Percentiles rank a stretch among this genome's conserved stretches.
These are phyloP conservation scores for Cassiopea xamachana DNA, from an alignment of 30 jellyfish, hydroid and myxozoan species.

Conservation along the genomic window DNA sequence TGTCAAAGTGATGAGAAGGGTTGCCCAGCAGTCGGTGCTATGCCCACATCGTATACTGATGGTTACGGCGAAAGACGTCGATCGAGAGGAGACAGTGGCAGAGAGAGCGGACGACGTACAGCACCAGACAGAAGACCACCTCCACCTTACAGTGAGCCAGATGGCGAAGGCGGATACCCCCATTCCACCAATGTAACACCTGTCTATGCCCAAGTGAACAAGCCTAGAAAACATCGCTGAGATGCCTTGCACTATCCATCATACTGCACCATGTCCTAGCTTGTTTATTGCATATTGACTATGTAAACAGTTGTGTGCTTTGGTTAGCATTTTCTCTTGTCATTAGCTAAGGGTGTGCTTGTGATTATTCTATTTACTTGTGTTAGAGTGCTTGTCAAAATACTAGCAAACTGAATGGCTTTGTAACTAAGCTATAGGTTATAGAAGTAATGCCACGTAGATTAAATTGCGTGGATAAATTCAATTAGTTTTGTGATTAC, in stretches of 20 bases:
- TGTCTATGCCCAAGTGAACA: conserved; percentile 64
- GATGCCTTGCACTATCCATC: background rate
- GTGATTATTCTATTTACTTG: background rate
- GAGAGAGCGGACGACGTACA: conserved; percentile 46
- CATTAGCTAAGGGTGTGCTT: background rate
- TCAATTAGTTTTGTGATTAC: background rate
- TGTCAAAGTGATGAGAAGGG: conserved; percentile 43
- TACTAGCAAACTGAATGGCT: background rate
- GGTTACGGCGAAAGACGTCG: conserved; percentile 60
- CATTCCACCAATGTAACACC: conserved; percentile 9
- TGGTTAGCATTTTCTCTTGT: background rate
- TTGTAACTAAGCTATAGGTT: background rate
- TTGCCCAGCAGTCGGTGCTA: conserved; percentile 46
- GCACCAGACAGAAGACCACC: conserved; percentile 64
- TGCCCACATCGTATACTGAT: conserved; percentile 45
- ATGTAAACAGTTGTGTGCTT: no score
- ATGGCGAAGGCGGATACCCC: conserved; percentile 32
- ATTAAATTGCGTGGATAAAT: background rate
- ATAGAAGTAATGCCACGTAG: background rate
- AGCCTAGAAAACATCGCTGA: conserved; percentile 55
- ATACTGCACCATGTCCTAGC: no score
- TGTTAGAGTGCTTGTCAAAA: background rate
- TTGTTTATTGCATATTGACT: no score
- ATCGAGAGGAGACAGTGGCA: conserved; percentile 14
- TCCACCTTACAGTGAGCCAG: conserved; percentile 43